Evolutionary conservation across 2,888 invertebrate genomes (phyloP).

Genomic region (Cryptocephalus moraei): DNA sequence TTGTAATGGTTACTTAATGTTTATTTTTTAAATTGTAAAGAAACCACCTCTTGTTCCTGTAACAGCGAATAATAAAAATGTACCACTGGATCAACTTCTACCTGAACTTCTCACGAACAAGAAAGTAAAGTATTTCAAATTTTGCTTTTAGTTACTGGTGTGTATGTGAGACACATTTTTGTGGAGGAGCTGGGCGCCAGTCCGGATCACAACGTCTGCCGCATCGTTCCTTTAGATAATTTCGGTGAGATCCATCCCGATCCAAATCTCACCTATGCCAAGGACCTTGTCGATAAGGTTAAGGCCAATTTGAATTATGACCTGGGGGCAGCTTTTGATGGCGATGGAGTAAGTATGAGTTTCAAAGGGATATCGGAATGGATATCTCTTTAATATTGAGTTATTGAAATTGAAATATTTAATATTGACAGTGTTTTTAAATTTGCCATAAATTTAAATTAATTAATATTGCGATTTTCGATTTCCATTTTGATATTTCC

Average conservation of each 20-base stretch:
- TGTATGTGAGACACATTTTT: slow-evolving; percentile 86
- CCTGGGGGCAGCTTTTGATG: slow-evolving; percentile 96
- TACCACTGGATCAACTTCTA: no score
- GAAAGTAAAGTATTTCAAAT: no score
- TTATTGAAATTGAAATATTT: no score
- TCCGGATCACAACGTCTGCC: slow-evolving; percentile 54
- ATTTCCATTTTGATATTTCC: no score
- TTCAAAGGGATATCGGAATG: not conserved
- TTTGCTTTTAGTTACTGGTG: slow-evolving; percentile 73
- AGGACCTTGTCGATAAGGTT: slow-evolving; percentile 57
- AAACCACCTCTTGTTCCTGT: no score
- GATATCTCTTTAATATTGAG: not conserved
- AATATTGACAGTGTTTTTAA: no score
- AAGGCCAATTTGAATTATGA: slow-evolving; percentile 49
- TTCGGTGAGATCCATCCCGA: slow-evolving; percentile 96
- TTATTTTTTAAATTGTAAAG: no score
- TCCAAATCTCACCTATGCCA: slow-evolving; percentile 87
- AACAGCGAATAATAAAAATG: no score
- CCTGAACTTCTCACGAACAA: no score
- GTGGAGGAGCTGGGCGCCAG: slow-evolving; percentile 74
- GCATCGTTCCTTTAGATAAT: slow-evolving; percentile 77
- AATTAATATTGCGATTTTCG: no score
- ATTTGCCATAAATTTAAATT: no score
- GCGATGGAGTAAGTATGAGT: slow-evolving; percentile 61
- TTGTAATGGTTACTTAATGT: no score